Percentiles rank a stretch among this genome's conserved stretches.
Conservation (phyloP, 2,888 invertebrate species). For the Acleris emargana region DNA sequence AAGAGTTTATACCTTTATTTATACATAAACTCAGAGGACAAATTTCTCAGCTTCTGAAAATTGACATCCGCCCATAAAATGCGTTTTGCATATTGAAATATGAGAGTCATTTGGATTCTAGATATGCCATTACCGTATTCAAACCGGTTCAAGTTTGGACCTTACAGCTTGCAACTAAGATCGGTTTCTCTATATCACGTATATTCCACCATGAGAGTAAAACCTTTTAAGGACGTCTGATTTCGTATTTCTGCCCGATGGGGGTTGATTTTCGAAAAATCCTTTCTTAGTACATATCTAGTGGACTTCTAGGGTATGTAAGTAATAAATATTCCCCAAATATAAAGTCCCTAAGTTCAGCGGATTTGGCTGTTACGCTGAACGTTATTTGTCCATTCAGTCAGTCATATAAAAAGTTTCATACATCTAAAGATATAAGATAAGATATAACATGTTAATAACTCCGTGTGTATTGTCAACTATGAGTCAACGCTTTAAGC, state of each 20-base stretch:
- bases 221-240: no score
- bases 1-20: not conserved
- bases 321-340: no score
- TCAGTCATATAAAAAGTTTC: no score
- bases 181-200: not conserved
- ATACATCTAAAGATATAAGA: no score
- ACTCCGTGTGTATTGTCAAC: not conserved
- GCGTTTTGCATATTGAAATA: not conserved
- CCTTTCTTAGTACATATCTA: no score
- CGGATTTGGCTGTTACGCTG: no score
- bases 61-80: not conserved
- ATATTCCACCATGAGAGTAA: no score
- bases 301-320: no score
- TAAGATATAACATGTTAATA: not conserved
- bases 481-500: constrained; percentile 9
- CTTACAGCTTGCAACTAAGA: not conserved
- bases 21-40: not conserved
- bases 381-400: no score
- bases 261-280: no score
- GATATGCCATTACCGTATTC: not conserved
- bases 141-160: not conserved
- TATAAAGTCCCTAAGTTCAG: no score
- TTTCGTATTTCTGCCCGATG: no score
- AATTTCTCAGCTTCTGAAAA: not conserved
- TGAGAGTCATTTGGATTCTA: not conserved